phyloP scores from a whole-genome alignment of 2,888 invertebrate species.

The Plutella xylostella region DNA sequence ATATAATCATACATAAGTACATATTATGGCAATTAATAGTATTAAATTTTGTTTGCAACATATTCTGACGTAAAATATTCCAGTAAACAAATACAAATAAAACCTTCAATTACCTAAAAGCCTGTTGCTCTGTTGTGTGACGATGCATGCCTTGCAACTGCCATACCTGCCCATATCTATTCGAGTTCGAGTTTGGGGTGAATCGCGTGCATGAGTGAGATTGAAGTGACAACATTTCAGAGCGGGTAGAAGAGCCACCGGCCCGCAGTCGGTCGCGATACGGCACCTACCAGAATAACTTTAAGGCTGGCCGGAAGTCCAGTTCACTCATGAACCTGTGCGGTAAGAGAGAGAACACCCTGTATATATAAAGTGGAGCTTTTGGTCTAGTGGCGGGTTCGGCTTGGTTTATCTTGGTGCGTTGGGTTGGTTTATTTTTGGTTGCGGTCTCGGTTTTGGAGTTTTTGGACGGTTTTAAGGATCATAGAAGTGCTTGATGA shows the following conservation, averaged over 20 bases:
- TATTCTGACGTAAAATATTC: neutral
- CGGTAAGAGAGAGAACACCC: constrained; percentile 81
- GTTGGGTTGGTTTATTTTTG: constrained; percentile 47
- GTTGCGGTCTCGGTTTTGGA: constrained; percentile 19
- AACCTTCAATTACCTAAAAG: neutral
- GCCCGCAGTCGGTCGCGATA: constrained; percentile 87
- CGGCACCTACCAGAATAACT: constrained; percentile 86
- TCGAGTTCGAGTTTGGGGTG: neutral
- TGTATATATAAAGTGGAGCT: constrained; percentile 42
- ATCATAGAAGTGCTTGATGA: no score
- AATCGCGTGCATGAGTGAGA: constrained; percentile 8
- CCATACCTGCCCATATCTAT: neutral
- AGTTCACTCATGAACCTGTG: constrained; percentile 96
- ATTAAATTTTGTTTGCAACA: constrained; percentile 16
- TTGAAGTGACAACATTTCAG: constrained; percentile 74
- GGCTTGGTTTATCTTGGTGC: constrained; percentile 43
- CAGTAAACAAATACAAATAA: neutral
- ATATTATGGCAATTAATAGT: no score
- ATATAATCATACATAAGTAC: no score
- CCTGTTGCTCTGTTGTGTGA: constrained; percentile 38
- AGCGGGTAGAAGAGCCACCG: constrained; percentile 79
- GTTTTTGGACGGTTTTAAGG: constrained; percentile 7
- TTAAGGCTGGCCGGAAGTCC: constrained; percentile 90
- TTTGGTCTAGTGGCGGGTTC: constrained; percentile 28
- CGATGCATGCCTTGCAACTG: constrained; percentile 31